Percentiles rank a stretch among this genome's conserved stretches.
Evolutionary conservation across 2,113 vertebrate genomes (phyloP).

Genomic region (Nothobranchius furzeri): DNA sequence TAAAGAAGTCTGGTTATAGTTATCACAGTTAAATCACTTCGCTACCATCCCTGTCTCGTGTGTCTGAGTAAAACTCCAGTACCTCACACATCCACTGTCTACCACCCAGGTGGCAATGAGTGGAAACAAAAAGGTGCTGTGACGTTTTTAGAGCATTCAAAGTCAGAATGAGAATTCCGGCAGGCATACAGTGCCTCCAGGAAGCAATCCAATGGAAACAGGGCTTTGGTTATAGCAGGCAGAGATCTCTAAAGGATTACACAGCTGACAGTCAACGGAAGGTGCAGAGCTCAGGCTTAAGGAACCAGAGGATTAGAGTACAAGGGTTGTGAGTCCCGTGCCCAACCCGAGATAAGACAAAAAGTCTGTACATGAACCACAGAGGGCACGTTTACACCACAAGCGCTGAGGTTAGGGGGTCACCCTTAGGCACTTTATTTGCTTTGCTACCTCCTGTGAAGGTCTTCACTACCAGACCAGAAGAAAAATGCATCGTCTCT

Average conservation of each 20-base stretch:
- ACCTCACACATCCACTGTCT: neutral
- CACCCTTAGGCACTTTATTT: conserved; percentile 50
- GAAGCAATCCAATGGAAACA: conserved; percentile 37
- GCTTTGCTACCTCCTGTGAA: conserved; percentile 28
- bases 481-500: conserved; percentile 31
- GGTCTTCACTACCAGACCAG: conserved; percentile 42
- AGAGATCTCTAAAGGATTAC: conserved; percentile 75
- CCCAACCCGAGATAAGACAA: conserved; percentile 66
- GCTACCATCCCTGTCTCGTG: neutral
- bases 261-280: conserved; percentile 55
- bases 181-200: conserved; percentile 21
- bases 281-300: conserved; percentile 62
- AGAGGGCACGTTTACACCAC: conserved; percentile 33
- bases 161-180: conserved; percentile 44
- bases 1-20: neutral
- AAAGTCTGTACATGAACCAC: conserved; percentile 34
- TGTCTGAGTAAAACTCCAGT: neutral
- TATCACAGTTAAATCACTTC: neutral
- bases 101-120: conserved; percentile 30
- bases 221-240: conserved; percentile 50
- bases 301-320: conserved; percentile 70
- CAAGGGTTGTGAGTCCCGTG: conserved; percentile 54
- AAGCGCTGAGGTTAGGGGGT: conserved; percentile 21
- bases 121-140: conserved; percentile 29
- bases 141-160: conserved; percentile 36